These are phyloP conservation scores for Gavia stellata DNA, from an alignment of 2,113 vertebrate species.

Conservation along the genomic window DNA sequence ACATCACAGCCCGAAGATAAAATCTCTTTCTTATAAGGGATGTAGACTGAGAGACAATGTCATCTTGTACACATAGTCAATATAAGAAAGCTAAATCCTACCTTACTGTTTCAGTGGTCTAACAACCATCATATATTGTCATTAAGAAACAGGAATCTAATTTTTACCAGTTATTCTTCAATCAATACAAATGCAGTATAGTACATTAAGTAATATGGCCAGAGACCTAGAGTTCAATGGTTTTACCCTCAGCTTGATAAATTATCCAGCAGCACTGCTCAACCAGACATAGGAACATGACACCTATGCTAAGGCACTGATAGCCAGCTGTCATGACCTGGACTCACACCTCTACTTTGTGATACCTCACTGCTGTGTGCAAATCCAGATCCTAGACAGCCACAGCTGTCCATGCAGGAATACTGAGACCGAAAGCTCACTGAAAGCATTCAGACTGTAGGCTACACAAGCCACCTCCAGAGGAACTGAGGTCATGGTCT, in stretches of 20 bases:
- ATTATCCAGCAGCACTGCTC: neutral
- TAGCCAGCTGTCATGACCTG: too few relatives aligned
- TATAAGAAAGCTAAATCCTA: neutral
- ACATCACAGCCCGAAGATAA: neutral
- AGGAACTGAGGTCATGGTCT: neutral
- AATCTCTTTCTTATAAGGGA: neutral
- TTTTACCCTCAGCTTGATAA: neutral
- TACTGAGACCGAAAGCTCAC: neutral
- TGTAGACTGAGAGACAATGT: neutral
- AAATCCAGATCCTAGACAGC: neutral
- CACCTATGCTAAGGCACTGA: neutral
- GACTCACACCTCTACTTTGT: neutral
- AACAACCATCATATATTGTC: neutral
- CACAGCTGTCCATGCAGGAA: neutral
- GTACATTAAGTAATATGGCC: too few relatives aligned
- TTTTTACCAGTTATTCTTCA: neutral
- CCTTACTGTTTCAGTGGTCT: neutral
- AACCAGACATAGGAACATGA: neutral
- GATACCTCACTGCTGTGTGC: neutral
- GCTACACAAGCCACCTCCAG: neutral
- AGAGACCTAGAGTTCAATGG: neutral
- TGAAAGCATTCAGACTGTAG: neutral
- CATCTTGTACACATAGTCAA: fast-evolving
- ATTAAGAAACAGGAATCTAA: neutral
- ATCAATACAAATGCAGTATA: fast-evolving